Evolutionary conservation across 2,888 invertebrate species (phyloP), one percentile per base, ranked within the genome.

Genomic region (Dorcus hopei): DNA sequence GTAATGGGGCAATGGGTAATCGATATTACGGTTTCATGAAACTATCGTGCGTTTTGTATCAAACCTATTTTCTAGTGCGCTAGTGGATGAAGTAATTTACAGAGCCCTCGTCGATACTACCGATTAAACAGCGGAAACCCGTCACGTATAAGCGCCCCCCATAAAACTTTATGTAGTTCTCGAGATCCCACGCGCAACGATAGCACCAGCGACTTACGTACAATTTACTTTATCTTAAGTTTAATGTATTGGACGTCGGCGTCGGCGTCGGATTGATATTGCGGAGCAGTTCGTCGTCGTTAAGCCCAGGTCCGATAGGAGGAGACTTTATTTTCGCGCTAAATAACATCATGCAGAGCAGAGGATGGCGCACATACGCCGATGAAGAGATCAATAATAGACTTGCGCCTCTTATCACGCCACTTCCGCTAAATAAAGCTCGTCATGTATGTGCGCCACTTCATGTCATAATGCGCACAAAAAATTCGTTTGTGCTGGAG

Each of bases 251-350:
- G 54, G 49, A 54, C 49, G 48, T 51, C 26, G 26, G 26, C 26
- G 26, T 26, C 26, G 14, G 26, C 26, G 26, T 33, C 14, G 57
- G 59, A 63, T 63, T 63, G 63, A 61, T 61, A 63, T 61, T 63
- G 61, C 57, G 49, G 52, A 63, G 50, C 59, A 49, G 57, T 63
- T 61, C 59, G 59, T 59, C 53, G 23, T 40, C 26, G 26, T 33
- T 33, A 40, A 53, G 56, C 52, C 59, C 60, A 60, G 59, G 60
- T 60, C 58, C 56, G 61, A 59, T 59, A 64, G 55, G 49, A 38
- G 40, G 54, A 54, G 40, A 43, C 40, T 54, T 48, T 48, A 33
- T 48, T 49, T 54, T 54, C 40, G 54, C 33, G 39, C 38, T 16
- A 38, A 38, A 53, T 33, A 33, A 45, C 47, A 47, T 39, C 47